phyloP scores from a whole-genome alignment of 2,797 vertebrate genomes.

The Fistularia commersonii region DNA sequence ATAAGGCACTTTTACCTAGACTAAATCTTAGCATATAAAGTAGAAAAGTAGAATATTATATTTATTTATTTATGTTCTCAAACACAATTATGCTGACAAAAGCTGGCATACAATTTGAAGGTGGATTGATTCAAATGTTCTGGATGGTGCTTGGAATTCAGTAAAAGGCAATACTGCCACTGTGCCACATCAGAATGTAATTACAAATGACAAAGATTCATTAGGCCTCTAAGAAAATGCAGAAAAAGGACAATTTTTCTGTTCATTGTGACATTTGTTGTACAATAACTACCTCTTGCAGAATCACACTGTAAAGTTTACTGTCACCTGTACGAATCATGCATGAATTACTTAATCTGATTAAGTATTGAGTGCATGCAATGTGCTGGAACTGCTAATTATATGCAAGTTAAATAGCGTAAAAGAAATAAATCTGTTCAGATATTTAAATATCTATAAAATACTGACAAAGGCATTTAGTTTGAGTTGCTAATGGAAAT shows the following conservation, averaged over 20 bases:
- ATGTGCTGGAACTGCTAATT: not conserved
- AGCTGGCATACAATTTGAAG: conserved; percentile 43
- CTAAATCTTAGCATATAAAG: conserved; percentile 77
- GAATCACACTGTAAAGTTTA: conserved; percentile 28
- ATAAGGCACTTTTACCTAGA: conserved; percentile 75
- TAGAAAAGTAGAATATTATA: conserved; percentile 55
- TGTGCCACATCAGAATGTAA: conserved; percentile 50
- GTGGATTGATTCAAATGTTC: conserved; percentile 53
- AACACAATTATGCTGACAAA: conserved; percentile 52
- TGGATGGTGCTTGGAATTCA: conserved; percentile 33
- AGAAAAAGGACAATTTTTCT: conserved; percentile 28
- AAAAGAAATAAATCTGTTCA: too few relatives aligned
- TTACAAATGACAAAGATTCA: conserved; percentile 59
- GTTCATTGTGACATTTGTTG: conserved; percentile 35
- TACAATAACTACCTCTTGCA: conserved; percentile 43
- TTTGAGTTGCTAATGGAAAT: too few relatives aligned
- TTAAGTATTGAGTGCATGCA: conserved; percentile 21
- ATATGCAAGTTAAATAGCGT: too few relatives aligned
- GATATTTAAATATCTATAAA: too few relatives aligned
- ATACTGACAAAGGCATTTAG: too few relatives aligned
- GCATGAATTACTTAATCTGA: conserved; percentile 45
- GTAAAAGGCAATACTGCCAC: conserved; percentile 30
- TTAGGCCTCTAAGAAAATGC: conserved; percentile 33
- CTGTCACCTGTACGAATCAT: conserved; percentile 38
- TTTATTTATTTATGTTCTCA: conserved; percentile 37